A percentile compares a stretch with the other conserved stretches of the same genome.
Conservation (phyloP, 1,140 invertebrate species). For the Camponotus floridanus region DNA sequence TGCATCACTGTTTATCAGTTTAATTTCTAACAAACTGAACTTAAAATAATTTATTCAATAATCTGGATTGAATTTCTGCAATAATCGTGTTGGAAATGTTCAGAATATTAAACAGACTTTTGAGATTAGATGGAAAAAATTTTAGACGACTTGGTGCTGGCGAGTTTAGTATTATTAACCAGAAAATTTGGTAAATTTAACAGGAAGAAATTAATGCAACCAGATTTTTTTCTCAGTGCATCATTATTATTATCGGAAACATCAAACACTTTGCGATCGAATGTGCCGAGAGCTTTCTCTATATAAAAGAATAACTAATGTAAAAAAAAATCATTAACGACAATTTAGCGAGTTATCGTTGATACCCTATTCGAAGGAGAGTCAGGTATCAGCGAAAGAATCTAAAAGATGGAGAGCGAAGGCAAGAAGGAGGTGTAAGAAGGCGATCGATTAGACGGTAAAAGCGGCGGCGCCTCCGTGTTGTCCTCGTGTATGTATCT, state of each 20-base stretch:
- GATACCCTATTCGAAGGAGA: not conserved
- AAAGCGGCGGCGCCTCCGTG: constrained; percentile 53
- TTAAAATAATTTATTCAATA: no score
- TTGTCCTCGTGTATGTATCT: constrained; percentile 29
- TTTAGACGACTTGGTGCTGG: no score
- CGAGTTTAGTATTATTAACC: no score
- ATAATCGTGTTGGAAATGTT: no score
- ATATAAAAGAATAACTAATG: not conserved
- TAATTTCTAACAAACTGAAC: no score
- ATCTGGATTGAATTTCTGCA: no score
- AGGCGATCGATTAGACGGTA: constrained; percentile 64
- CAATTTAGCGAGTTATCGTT: not conserved
- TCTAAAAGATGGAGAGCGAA: not conserved
- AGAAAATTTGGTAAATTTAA: no score
- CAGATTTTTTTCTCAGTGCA: no score
- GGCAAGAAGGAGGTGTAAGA: constrained; percentile 34
- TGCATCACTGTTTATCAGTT: no score
- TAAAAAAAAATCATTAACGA: constrained; percentile 20
- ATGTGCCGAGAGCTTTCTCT: not conserved
- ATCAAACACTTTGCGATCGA: not conserved
- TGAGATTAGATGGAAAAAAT: no score
- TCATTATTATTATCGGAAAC: not conserved
- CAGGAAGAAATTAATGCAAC: no score
- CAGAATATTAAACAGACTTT: no score
- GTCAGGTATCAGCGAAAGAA: not conserved